Base-by-base conservation (phyloP, 2,113 vertebrate genomes). In the Hiodon alosoides region DNA sequence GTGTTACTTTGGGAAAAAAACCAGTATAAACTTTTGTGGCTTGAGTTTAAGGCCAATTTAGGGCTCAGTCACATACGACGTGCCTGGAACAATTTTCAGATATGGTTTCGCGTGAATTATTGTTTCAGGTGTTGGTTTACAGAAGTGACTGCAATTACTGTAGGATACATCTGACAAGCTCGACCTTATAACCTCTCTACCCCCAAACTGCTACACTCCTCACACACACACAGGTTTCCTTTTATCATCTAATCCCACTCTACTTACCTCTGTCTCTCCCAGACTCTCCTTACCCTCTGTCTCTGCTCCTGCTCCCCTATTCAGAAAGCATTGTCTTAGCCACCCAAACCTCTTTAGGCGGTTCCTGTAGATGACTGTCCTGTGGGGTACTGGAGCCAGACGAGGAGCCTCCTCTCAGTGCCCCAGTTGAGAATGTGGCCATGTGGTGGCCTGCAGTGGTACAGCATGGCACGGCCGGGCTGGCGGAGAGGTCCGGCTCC, bases 81-180 rank as follows among this genome's bases (percentile, higher is more conserved):
- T 31, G 31, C 31, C 31, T 31, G 31, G 31, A 31, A 57, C 69
- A 70, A 55, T 70, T 65, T 74, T 58, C 53, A 60, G 73, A 59
- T 71, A 51, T 61, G 14, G 73, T 74, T 78, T 66, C 50, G 64
- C n/a, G 8, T 72, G n/a, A 11, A 46, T 67, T 68, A 75, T 64
- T 71, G 70, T 73, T 53, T 58, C 65, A 73, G 60, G 48, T 66
- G 69, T 58, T 78, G 59, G 71, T 73, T 77, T 75, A 67, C 74
- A 64, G 31, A 81, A 78, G 64, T 65, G 54, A 77, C 74, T 77
- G 74, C 62, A 69, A 62, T 78, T 47, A 55, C 17, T 31, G 16
- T 64, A 57, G 8, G 76, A 80, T 77, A 81, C 75, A 77, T 60
- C 74, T 3, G 54, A 57, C 73, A 47, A 60, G 17, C 48, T 16